These are phyloP conservation scores for Gallirallus australis DNA, from an alignment of 2,797 vertebrate genomes.

Conservation along the genomic window DNA sequence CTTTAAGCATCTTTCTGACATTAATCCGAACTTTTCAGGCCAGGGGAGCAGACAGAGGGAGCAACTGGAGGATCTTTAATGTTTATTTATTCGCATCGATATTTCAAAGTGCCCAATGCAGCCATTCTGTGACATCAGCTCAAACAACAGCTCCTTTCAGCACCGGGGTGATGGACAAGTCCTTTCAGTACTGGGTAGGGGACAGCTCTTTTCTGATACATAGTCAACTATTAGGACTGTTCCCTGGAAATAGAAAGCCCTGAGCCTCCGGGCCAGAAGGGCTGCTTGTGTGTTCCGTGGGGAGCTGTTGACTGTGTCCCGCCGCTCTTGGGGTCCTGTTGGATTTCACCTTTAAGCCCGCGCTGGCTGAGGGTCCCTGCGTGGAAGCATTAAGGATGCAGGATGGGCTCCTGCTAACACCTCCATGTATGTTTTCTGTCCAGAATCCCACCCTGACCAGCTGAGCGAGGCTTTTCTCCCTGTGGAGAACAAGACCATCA, in stretches of 20 bases:
- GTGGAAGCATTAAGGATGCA: not conserved
- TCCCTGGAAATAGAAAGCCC: too few species aligned
- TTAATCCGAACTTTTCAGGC: not conserved
- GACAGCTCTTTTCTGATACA: too few species aligned
- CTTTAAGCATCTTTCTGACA: not conserved
- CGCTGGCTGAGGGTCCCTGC: not conserved
- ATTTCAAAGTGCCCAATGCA: not conserved
- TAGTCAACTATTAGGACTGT: too few species aligned
- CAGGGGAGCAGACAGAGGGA: not conserved
- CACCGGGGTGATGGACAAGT: too few species aligned
- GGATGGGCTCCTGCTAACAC: not conserved
- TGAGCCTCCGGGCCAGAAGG: too few species aligned
- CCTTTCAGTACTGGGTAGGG: too few species aligned
- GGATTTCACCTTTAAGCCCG: not conserved
- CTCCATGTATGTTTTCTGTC: not conserved
- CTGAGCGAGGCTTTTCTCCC: not conserved
- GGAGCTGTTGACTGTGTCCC: not conserved
- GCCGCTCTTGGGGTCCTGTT: fast-evolving
- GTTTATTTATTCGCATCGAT: not conserved
- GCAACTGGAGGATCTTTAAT: not conserved
- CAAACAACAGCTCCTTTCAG: not conserved
- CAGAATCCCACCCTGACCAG: not conserved
- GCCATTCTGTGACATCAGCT: not conserved
- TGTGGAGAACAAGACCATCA: not conserved
- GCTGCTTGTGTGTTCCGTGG: too few species aligned